Base-by-base conservation (phyloP, 2,113 vertebrate genomes). In the Dipodomys spectabilis region DNA sequence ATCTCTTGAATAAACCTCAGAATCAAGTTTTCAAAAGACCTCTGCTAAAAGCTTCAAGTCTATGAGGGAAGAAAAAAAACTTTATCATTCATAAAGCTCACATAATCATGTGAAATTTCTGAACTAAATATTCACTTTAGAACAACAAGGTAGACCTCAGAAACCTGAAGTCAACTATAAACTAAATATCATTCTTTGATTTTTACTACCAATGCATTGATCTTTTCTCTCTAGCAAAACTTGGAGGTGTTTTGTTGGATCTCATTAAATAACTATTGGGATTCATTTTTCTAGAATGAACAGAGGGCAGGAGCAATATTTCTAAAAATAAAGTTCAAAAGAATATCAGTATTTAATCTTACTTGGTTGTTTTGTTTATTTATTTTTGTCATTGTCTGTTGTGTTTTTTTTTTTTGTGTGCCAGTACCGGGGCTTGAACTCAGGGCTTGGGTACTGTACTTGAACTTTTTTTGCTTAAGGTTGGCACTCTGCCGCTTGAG, bases 11-110 rank as follows among this genome's bases (percentile, higher is more conserved):
- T 32, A 79, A 72, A 32, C 9, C 19, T 20, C 57, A 80, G 15
- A 95, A 78, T n/a, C 22, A 92, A 64, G 39, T 87, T 90, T 92
- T 85, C 79, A 71, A 92, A 93, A 85, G 79, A 79, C n/a, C 60
- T 92, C 68, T 88, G 20, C 67, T 44, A 81, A 84, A 44, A 92
- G 13, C 67, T 90, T 95, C 44, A 93, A 57, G 8, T 85, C 8
- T 82, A 0, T 60, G 32, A 83, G 27, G 85, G 15, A 88, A 75
- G 95, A 57, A n/a, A 35, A 49, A 49, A 49, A 49, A 9, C 49
- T 49, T 49, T 49, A 49, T 12, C 49, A 49, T 10, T 87, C 64
- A 74, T 13, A 44, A 53, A 77, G 16, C 7, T 35, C n/a, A 92
- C 7, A 12, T 28, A 67, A 82, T 65, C 35, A 79, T 53, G 49